These are phyloP conservation scores for Fistularia tabacaria DNA, from an alignment of 2,797 vertebrate species.

Conservation along the genomic window DNA sequence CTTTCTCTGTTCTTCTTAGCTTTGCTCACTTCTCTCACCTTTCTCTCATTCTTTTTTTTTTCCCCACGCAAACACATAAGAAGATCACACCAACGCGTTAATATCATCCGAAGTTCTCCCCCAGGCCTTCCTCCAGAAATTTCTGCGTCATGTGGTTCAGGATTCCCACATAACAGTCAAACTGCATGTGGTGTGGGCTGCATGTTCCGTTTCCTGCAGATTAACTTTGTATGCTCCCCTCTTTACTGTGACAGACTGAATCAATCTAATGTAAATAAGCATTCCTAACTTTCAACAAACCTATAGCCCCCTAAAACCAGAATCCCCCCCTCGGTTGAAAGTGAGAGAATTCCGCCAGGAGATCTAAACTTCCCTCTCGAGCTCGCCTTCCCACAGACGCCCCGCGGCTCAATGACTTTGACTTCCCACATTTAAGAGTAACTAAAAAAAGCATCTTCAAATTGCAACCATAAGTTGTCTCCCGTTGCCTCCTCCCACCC, in stretches of 20 bases:
- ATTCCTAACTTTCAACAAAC: slow-evolving; percentile 69
- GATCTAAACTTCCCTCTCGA: slow-evolving; percentile 60
- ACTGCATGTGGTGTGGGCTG: slow-evolving; percentile 68
- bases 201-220: slow-evolving; percentile 75
- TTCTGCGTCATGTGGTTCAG: slow-evolving; percentile 64
- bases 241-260: slow-evolving; percentile 69
- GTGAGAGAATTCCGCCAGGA: slow-evolving; percentile 71
- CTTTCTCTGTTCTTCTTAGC: slow-evolving; percentile 2
- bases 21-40: slow-evolving; percentile 1
- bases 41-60: slow-evolving; percentile 18
- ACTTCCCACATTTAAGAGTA: slow-evolving; percentile 82
- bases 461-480: slow-evolving; percentile 80
- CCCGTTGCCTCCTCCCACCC: slow-evolving; percentile 49
- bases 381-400: slow-evolving; percentile 71
- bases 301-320: slow-evolving; percentile 52
- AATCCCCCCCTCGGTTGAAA: slow-evolving; percentile 49
- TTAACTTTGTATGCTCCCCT: slow-evolving; percentile 62
- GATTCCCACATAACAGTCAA: slow-evolving; percentile 75
- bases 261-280: slow-evolving; percentile 76
- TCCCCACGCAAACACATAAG: slow-evolving; percentile 29
- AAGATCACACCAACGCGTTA: slow-evolving; percentile 44
- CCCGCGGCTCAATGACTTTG: slow-evolving; percentile 67
- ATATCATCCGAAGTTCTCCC: slow-evolving; percentile 64
- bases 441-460: slow-evolving; percentile 82
- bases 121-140: slow-evolving; percentile 60